Base-by-base conservation (phyloP, 2,797 vertebrate species). In the Tympanoctomys barrerae region DNA sequence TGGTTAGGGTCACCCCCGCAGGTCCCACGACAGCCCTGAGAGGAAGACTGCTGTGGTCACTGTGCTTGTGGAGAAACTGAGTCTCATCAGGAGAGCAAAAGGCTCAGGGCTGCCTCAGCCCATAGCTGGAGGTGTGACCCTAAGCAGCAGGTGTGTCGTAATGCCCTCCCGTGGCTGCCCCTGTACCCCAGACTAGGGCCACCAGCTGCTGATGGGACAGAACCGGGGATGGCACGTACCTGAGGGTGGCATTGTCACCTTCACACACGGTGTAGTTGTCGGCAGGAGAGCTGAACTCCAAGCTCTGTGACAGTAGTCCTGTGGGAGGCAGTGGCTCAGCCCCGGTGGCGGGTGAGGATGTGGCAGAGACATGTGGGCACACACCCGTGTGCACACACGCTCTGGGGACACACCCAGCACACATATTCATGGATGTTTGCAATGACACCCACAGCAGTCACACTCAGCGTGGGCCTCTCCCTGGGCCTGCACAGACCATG, bases 211-310 rank as follows among this genome's bases (percentile, higher is more conserved):
- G 24, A 10, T 0, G 2, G 14, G 93, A 19, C 54, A 57, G 19
- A 57, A 1, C 54, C 14, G 0, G 4, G 54, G 54, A 18, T 57
- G 54, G 22, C 1, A 89, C 97, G 98, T 98, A 99, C 99, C 99
- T 99, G 98, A 99, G 98, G 95, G 99, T 99, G 97, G 99, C 99
- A 59, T 98, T 99, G 93, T 99, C 99, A 36, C 99, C 99, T 98
- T 99, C 99, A 89, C 99, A 98, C 90, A 99, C 99, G 0, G 99
- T 99, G 97, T 99, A 99, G 98, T 99, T 99, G 98, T 99, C 99
- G 2, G 99, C 99, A 52, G 99, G 98, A 96, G 99, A 99, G 98
- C 98, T 98, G 97, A 99, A 99, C 97, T 99, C 99, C 57, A 98
- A 98, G 93, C 98, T 99, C 78, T 97, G 98, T 84, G 98, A 98